A percentile compares a stretch with the other conserved stretches of the same genome.
Evolutionary conservation across 2,888 invertebrate genomes (phyloP).

Genomic region (Drosophila atroscutellata): DNA sequence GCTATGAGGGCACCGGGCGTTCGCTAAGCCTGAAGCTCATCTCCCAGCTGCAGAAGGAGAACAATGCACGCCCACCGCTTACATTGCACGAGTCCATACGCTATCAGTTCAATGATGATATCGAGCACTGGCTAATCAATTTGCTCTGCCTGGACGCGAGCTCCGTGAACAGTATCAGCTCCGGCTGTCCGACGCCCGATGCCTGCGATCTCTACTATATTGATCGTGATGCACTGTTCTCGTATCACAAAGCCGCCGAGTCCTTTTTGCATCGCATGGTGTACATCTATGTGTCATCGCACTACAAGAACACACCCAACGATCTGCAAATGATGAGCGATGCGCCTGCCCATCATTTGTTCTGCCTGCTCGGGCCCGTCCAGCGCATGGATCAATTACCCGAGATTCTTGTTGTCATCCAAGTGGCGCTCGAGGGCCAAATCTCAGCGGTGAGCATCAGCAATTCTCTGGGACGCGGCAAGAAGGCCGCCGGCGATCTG

Average conservation of each 20-base stretch:
- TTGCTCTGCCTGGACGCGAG: constrained; percentile 96
- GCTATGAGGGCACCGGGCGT: constrained; percentile 99
- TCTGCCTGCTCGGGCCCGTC: constrained; percentile 96
- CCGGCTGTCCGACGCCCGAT: constrained; percentile 95
- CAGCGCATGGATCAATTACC: constrained; percentile 91
- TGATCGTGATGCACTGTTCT: constrained; percentile 97
- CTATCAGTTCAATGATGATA: constrained; percentile 93
- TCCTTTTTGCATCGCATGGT: constrained; percentile 96
- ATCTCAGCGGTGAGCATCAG: constrained; percentile 89
- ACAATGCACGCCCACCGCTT: constrained; percentile 87
- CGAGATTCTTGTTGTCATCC: constrained; percentile 96
- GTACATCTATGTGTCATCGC: constrained; percentile 97
- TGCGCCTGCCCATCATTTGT: constrained; percentile 98
- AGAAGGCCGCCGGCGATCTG: constrained; percentile 97
- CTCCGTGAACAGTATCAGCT: constrained; percentile 87
- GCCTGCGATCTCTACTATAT: constrained; percentile 95
- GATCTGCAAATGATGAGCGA: constrained; percentile 99
- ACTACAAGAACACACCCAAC: constrained; percentile 99
- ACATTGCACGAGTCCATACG: constrained; percentile 97
- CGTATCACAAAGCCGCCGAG: constrained; percentile 97
- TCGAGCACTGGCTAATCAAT: constrained; percentile 96
- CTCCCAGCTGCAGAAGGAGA: constrained; percentile 91
- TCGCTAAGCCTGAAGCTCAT: constrained; percentile 97
- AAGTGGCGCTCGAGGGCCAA: constrained; percentile 92
- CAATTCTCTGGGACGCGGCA: constrained; percentile 93